A percentile compares a stretch with the other conserved stretches of the same genome.
phyloP scores from a whole-genome alignment of 2,113 vertebrate genomes.

The Drymodes brunneopygia region DNA sequence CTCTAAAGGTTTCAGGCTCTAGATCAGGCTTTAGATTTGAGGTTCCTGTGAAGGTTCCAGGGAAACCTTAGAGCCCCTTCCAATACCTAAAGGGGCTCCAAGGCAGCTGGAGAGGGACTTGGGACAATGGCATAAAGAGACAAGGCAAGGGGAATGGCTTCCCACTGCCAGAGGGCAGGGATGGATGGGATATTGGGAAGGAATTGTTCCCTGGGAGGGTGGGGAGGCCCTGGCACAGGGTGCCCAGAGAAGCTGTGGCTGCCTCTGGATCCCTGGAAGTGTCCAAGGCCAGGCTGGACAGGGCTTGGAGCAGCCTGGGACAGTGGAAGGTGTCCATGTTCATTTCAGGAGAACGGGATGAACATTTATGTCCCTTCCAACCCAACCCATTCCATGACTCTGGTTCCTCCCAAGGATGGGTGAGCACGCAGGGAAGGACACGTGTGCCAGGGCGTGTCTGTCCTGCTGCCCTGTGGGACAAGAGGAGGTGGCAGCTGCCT shows the following conservation, averaged over 20 bases:
- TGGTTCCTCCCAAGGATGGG: background rate
- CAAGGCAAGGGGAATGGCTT: rapidly evolving
- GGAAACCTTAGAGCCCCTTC: background rate
- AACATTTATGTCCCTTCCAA: rapidly evolving
- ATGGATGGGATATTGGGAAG: background rate
- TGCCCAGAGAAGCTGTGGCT: background rate
- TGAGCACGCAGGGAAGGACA: background rate
- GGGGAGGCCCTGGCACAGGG: background rate
- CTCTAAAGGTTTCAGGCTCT: background rate
- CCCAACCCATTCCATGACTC: background rate
- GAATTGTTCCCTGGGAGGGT: background rate
- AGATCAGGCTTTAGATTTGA: background rate
- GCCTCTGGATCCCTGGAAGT: background rate
- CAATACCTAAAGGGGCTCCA: background rate
- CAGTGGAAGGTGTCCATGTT: background rate
- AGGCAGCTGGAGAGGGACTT: rapidly evolving
- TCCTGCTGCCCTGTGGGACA: background rate
- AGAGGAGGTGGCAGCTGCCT: background rate
- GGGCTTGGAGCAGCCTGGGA: rapidly evolving
- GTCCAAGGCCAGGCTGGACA: rapidly evolving
- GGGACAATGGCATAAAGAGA: rapidly evolving
- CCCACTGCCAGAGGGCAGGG: background rate
- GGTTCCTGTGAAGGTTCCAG: background rate
- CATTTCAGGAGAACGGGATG: background rate
- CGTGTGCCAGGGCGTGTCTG: rapidly evolving